These are phyloP conservation scores for Aphelenchoides besseyi DNA, from an alignment of 1,140 invertebrate species.

Conservation along the genomic window DNA sequence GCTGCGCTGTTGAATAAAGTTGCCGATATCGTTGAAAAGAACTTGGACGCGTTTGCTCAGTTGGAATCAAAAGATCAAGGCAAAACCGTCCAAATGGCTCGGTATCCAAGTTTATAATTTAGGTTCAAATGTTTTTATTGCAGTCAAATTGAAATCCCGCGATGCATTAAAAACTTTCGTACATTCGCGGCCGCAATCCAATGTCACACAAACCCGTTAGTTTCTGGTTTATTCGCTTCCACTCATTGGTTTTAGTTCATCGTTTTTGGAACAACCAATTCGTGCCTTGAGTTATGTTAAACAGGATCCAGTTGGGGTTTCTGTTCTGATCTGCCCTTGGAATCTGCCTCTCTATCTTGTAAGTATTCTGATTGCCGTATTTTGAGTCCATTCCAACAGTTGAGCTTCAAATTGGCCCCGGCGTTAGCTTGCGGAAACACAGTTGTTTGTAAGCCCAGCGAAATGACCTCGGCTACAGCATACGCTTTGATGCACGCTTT, in stretches of 20 bases:
- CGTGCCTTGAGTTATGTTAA: conserved; percentile 67
- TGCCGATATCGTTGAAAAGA: conserved; percentile 67
- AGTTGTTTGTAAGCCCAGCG: conserved; percentile 69
- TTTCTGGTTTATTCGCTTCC: not conserved
- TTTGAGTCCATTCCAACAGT: no score
- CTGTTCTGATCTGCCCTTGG: conserved; percentile 69
- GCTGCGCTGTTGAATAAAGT: conserved; percentile 64
- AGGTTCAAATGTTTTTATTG: not conserved
- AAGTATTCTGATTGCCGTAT: conserved; percentile 64
- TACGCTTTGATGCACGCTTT: conserved; percentile 67
- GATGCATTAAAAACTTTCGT: conserved; percentile 68
- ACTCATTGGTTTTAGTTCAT: conserved; percentile 52
- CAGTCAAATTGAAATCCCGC: conserved; percentile 66
- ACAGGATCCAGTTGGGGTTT: conserved; percentile 67
- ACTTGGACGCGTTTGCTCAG: conserved; percentile 66
- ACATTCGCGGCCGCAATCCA: conserved; percentile 67
- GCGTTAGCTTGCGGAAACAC: conserved; percentile 69
- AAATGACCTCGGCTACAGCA: conserved; percentile 69
- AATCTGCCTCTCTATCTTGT: conserved; percentile 70
- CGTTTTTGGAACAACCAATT: conserved; percentile 60
- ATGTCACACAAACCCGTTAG: conserved; percentile 64
- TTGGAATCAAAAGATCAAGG: conserved; percentile 69
- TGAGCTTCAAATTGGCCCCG: conserved; percentile 68
- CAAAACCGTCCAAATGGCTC: conserved; percentile 67
- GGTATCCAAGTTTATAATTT: conserved; percentile 38